These are phyloP conservation scores for Epiperipatus broadwayi DNA, from an alignment of 2,888 invertebrate species.

Conservation along the genomic window DNA sequence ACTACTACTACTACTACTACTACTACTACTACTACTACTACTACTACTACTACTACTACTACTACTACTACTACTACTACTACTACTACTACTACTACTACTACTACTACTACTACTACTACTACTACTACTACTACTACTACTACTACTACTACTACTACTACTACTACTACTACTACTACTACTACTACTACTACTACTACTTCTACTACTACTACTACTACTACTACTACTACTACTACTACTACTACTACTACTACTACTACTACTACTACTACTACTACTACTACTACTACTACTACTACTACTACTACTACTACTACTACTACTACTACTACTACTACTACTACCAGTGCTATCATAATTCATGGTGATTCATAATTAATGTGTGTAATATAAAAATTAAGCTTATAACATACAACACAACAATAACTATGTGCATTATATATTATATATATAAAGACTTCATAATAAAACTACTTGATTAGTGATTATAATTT, in stretches of 20 bases:
- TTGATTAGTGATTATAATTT: too few relatives aligned
- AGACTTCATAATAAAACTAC: too few relatives aligned
- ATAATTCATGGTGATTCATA: neutral
- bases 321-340: slow-evolving; percentile 1
- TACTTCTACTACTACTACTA: neutral
- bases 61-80: slow-evolving; percentile 3
- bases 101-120: slow-evolving; percentile 3
- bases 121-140: slow-evolving; percentile 3
- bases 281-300: neutral
- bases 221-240: slow-evolving; percentile 3
- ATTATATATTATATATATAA: too few relatives aligned
- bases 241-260: slow-evolving; percentile 3
- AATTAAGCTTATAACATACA: too few relatives aligned
- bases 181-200: neutral
- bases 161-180: neutral
- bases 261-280: slow-evolving; percentile 3
- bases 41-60: slow-evolving; percentile 3
- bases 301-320: slow-evolving; percentile 3
- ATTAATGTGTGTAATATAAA: too few relatives aligned
- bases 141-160: slow-evolving; percentile 1
- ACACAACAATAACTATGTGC: too few relatives aligned
- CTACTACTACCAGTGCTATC: slow-evolving; percentile 1
- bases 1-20: slow-evolving; percentile 3
- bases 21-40: slow-evolving; percentile 3
- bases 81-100: slow-evolving; percentile 3